Base-by-base conservation (phyloP, 2,797 vertebrate genomes). In the Cheirogaleus major region DNA sequence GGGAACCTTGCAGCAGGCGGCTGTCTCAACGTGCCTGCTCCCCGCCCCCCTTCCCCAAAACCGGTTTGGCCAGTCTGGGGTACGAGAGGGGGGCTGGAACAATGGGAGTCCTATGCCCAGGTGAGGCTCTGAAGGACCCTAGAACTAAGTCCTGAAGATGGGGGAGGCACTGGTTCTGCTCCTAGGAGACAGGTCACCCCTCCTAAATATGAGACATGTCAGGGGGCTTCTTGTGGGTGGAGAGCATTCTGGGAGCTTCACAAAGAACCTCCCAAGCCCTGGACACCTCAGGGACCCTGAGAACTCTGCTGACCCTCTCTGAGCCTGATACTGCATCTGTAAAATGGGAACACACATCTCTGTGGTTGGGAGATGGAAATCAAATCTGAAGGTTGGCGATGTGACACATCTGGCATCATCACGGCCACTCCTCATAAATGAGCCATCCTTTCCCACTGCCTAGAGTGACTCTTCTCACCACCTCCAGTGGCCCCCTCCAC, bases 11-110 rank as follows among this genome's bases (percentile, higher is more conserved):
- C 72, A 78, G 95, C 48, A 59, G 97, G 96, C 89, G 82, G 98
- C 86, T 98, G 98, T 97, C 97, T 97, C 97, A 94, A 98, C 98
- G 97, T 98, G 98, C 89, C 98, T 98, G 94, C 97, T 97, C 96
- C 97, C 98, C 95, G 72, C 97, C 98, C 97, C 97, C 97, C 96
- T 96, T 95, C 89, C 92, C 81, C 81, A 96, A 96, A 98, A 98
- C 98, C 96, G 97, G 98, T 98, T 96, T 95, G 96, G 94, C 97
- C 92, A 97, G 97, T 98, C 96, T 95, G 93, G 86, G 97, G 96
- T 95, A 93, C 84, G 3, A 97, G 97, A 96, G 93, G 95, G 97
- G 97, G 97, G 96, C 97, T 96, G 97, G 93, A 97, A 98, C 98
- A 98, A 98, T 98, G 84, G 92, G 72, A 97, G 96, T 82, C 96